phyloP scores from a whole-genome alignment of 2,113 vertebrate species.

The Tonatia bakeri region DNA sequence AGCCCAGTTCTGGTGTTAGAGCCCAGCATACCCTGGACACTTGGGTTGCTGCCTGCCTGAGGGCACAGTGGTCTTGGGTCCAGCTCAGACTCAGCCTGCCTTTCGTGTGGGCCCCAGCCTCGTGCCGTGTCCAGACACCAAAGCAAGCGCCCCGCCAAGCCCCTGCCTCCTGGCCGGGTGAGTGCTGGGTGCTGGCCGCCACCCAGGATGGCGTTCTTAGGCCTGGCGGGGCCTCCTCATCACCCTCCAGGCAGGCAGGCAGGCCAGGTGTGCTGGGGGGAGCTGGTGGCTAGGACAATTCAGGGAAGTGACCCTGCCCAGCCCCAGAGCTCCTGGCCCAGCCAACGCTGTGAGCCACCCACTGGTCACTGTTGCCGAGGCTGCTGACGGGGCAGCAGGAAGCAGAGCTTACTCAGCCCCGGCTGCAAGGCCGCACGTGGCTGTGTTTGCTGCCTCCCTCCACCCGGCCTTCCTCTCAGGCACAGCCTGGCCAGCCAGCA shows the following conservation, averaged over 20 bases:
- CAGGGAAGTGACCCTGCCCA: conserved; percentile 77
- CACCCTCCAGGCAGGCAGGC: neutral
- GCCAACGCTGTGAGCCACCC: conserved; percentile 1
- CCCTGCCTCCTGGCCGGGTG: neutral
- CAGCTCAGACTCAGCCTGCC: neutral
- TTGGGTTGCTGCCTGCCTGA: neutral
- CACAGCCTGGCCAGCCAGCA: neutral
- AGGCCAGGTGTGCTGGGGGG: conserved; percentile 74
- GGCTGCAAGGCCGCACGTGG: conserved; percentile 70
- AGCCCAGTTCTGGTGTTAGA: neutral
- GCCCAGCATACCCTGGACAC: neutral
- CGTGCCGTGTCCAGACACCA: neutral
- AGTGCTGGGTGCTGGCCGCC: neutral
- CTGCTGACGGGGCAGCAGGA: conserved; percentile 71
- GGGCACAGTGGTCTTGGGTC: neutral
- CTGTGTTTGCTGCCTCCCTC: conserved; percentile 73
- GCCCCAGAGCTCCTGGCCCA: conserved; percentile 1
- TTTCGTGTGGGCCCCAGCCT: neutral
- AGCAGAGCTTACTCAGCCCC: conserved; percentile 80
- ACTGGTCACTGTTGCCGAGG: conserved; percentile 34
- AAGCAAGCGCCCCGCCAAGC: neutral
- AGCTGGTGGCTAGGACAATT: conserved; percentile 76
- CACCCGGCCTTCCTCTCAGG: conserved; percentile 20
- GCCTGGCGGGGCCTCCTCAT: neutral
- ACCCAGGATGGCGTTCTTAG: neutral